Base-by-base conservation (phyloP, 1,140 invertebrate species). In the Contarinia nasturtii region DNA sequence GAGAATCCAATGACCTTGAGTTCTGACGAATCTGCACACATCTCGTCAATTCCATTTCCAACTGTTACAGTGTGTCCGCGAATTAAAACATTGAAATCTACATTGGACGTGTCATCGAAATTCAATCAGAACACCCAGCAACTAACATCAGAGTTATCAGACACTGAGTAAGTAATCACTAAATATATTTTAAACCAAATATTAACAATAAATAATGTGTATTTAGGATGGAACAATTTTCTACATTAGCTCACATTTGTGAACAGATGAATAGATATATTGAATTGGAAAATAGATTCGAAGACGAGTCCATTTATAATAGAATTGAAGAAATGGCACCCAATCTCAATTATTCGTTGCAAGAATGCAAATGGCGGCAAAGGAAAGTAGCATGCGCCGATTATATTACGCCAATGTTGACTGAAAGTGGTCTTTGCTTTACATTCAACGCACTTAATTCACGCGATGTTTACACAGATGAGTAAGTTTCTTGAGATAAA, bases 21-120 rank as follows among this genome's bases (percentile, higher is more conserved):
- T 7, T n/a, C 3, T 18, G 14, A 12, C 17, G 14, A 68, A 42
- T 68, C 72, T 0, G 75, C 71, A 18, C 71, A 72, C 2, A 70
- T 77, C 7, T 76, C 72, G 70, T 63, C 75, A 55, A 71, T 77
- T 42, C 74, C 75, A 2, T 77, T 75, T 51, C 75, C 75, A 10
- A 69, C 74, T 0, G 67, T 77, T 11, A 76, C 74, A 1, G 63
- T 77, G 18, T 77, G 75, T 50, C 67, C 71, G 3, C 73, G 75
- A 59, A 74, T 69, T 3, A 75, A 76, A 54, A 18, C 5, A 1
- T 62, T 64, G 18, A 67, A 69, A 51, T 61, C 56, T 0, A 15
- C 3, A 27, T 27, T 27, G 27, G 27, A 27, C 10, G 10, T 27
- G 10, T 27, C 27, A 27, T 27, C 27, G 27, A 27, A 27, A 27